These are phyloP conservation scores for Callipepla squamata DNA, from an alignment of 2,113 vertebrate genomes.

Conservation along the genomic window DNA sequence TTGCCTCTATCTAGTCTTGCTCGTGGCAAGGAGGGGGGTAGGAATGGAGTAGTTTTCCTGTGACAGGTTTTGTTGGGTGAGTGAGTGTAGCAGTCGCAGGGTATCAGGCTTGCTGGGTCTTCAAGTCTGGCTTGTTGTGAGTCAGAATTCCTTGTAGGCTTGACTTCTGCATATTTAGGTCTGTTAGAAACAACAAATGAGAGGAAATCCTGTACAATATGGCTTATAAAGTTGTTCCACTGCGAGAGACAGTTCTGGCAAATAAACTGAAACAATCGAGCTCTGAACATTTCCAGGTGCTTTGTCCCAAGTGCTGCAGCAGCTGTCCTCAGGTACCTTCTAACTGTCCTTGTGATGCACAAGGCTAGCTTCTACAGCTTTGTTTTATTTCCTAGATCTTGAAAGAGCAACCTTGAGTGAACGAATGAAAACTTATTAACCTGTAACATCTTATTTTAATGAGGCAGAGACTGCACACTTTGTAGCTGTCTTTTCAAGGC, in stretches of 20 bases:
- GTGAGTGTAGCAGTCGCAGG: background rate
- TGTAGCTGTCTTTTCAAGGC: constrained; percentile 18
- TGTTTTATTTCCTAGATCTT: constrained; percentile 27
- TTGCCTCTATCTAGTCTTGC: background rate
- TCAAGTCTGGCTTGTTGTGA: background rate
- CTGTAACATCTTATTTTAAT: background rate
- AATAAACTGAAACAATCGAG: background rate
- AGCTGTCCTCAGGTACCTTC: background rate
- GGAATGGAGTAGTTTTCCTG: background rate
- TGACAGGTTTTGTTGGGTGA: background rate
- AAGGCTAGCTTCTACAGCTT: background rate
- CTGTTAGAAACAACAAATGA: background rate
- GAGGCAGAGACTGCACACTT: constrained; percentile 14
- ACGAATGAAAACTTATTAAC: background rate
- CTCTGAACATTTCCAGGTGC: background rate
- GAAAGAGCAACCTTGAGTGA: background rate
- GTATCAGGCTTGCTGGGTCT: background rate
- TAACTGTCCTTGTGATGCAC: background rate
- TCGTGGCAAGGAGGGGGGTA: accelerated
- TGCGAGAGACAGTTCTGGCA: background rate
- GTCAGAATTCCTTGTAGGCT: background rate
- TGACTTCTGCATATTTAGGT: background rate
- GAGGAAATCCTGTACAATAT: background rate
- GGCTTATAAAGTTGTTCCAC: background rate
- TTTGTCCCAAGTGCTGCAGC: background rate